A percentile compares a stretch with the other conserved stretches of the same genome.
Evolutionary conservation across 2,113 vertebrate species (phyloP).

Genomic region (Paramisgurnus dabryanus): DNA sequence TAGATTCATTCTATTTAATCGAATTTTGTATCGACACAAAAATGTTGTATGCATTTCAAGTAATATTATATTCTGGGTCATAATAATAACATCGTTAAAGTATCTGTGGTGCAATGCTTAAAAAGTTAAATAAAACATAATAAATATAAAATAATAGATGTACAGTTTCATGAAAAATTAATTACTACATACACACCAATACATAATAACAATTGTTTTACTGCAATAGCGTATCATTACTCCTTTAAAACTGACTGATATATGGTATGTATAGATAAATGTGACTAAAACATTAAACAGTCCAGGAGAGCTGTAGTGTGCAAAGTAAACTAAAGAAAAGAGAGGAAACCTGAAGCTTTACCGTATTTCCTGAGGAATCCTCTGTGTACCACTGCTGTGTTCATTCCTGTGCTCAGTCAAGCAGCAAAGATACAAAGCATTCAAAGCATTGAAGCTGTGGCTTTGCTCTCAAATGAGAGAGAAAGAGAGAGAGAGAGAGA

Average conservation of each 20-base stretch:
- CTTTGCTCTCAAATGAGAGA: slow-evolving; percentile 37
- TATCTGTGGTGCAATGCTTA: too few species aligned
- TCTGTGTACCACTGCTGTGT: slow-evolving; percentile 68
- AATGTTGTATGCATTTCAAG: too few species aligned
- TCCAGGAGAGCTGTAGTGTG: not conserved
- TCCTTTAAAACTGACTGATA: not conserved
- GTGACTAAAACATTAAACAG: not conserved
- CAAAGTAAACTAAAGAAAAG: not conserved
- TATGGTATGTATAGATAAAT: not conserved
- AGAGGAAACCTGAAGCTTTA: slow-evolving; percentile 55
- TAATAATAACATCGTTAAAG: too few species aligned
- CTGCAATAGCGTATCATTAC: not conserved
- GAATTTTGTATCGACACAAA: too few species aligned
- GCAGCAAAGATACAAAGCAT: slow-evolving; percentile 51
- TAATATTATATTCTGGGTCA: too few species aligned
- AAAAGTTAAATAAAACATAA: too few species aligned
- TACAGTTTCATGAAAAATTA: too few species aligned
- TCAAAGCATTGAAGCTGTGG: slow-evolving; percentile 46
- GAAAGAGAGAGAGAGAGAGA: slow-evolving; percentile 54
- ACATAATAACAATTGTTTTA: not conserved
- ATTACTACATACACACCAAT: too few species aligned
- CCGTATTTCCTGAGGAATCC: slow-evolving; percentile 83
- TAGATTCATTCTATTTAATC: too few species aligned
- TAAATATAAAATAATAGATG: too few species aligned
- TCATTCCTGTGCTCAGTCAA: slow-evolving; percentile 67